Conservation (phyloP, 2,113 vertebrate species). For the Sapajus apella region DNA sequence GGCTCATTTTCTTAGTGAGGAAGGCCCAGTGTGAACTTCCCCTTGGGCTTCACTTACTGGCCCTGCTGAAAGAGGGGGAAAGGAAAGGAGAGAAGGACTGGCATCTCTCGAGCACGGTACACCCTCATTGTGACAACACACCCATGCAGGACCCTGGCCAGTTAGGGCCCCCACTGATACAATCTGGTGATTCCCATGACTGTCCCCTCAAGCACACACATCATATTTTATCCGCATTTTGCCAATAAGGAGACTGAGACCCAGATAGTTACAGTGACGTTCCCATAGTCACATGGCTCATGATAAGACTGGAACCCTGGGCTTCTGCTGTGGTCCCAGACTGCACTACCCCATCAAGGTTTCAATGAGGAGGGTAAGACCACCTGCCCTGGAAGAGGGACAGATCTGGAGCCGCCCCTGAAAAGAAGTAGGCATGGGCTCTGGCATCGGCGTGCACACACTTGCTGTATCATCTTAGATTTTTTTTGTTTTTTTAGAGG, state of each 20-base stretch:
- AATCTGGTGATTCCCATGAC: background rate
- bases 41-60: background rate
- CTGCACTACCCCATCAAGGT: background rate
- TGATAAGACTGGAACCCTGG: background rate
- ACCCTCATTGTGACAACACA: background rate
- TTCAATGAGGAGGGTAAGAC: background rate
- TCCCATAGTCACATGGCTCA: background rate
- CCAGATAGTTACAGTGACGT: background rate
- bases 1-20: background rate
- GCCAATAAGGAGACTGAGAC: background rate
- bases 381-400: background rate
- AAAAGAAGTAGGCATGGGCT: background rate
- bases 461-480: background rate
- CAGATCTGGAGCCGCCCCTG: background rate
- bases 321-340: background rate
- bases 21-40: background rate
- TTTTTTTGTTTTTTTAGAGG: no score
- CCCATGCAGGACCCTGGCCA: background rate
- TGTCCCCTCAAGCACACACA: background rate
- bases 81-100: background rate
- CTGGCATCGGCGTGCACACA: fast-evolving
- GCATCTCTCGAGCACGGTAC: background rate
- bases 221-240: background rate
- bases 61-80: background rate
- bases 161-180: background rate